A percentile compares a stretch with the other conserved stretches of the same genome.
Evolutionary conservation across 2,113 vertebrate species (phyloP).

Genomic region (Argyrosomus japonicus): DNA sequence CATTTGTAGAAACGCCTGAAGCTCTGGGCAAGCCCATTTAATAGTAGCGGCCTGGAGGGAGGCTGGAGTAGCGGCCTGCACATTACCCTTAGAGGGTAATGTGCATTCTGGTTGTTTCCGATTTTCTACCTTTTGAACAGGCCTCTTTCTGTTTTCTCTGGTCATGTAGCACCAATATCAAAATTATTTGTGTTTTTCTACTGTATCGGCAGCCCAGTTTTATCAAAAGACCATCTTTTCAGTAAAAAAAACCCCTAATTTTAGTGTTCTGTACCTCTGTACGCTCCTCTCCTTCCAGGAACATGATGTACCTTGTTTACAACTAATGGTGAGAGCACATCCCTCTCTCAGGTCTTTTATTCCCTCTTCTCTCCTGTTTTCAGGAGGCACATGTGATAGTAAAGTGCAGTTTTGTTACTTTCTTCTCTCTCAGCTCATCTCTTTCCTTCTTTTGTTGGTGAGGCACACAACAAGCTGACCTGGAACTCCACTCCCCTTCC

Average conservation of each 20-base stretch:
- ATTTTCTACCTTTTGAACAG: too few relatives aligned
- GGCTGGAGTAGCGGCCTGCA: too few relatives aligned
- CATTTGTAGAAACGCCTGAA: too few relatives aligned
- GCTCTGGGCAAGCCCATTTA: too few relatives aligned
- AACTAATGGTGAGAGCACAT: not conserved
- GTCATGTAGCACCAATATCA: too few relatives aligned
- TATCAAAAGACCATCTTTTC: too few relatives aligned
- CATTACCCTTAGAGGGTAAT: too few relatives aligned
- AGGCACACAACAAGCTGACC: slow-evolving; percentile 8
- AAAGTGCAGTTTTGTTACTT: not conserved
- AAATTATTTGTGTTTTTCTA: too few relatives aligned
- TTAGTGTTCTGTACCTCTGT: not conserved
- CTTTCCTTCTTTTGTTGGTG: slow-evolving; percentile 21
- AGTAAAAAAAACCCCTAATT: not conserved
- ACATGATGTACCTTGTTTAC: slow-evolving; percentile 3
- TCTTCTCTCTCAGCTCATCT: not conserved
- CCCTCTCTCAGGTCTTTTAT: slow-evolving; percentile 15
- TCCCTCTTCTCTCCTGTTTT: not conserved
- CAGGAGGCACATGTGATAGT: not conserved
- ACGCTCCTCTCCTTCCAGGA: not conserved
- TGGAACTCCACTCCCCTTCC: not conserved
- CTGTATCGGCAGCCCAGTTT: too few relatives aligned
- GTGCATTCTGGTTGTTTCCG: too few relatives aligned
- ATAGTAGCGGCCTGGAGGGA: too few relatives aligned
- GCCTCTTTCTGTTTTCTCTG: too few relatives aligned